Percentiles rank a stretch among this genome's conserved stretches.
Evolutionary conservation across 2,888 invertebrate genomes (phyloP).

Genomic region (Prionchulus punctatus): DNA sequence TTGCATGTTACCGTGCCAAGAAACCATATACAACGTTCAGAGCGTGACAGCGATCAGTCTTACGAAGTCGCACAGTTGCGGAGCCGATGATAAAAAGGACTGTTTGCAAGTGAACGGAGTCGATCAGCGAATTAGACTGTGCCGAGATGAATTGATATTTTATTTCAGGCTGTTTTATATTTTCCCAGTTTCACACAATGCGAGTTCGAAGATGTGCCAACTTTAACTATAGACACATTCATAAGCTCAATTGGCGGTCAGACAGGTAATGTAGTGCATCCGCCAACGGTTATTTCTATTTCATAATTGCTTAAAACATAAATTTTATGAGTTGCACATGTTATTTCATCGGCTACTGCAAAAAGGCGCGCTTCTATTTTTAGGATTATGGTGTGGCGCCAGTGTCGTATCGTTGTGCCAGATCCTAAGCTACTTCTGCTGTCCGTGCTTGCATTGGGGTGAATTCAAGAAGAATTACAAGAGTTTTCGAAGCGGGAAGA

Average conservation of each 20-base stretch:
- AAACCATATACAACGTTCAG: background rate
- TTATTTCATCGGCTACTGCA: background rate
- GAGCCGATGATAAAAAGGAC: background rate
- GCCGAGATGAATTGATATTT: background rate
- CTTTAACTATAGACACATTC: slow-evolving; percentile 9
- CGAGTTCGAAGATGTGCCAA: slow-evolving; percentile 6
- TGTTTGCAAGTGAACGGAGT: background rate
- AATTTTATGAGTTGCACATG: background rate
- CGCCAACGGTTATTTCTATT: background rate
- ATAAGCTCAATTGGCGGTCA: slow-evolving; percentile 12
- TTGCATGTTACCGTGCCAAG: background rate
- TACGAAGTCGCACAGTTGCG: background rate
- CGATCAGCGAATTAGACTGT: background rate
- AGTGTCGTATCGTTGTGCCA: slow-evolving; percentile 9
- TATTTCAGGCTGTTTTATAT: slow-evolving; percentile 5
- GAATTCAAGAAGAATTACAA: background rate
- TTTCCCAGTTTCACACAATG: slow-evolving; percentile 6
- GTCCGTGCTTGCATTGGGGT: slow-evolving; percentile 11
- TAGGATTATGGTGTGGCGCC: slow-evolving; percentile 13
- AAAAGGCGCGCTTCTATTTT: background rate
- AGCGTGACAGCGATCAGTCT: background rate
- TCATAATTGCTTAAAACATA: background rate
- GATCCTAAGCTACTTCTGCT: slow-evolving; percentile 9
- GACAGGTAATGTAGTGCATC: slow-evolving; percentile 1
- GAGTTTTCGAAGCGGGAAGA: too few relatives aligned